Percentiles rank a stretch among this genome's conserved stretches.
Evolutionary conservation across 2,797 vertebrate genomes (phyloP).

Genomic region (Fratercula arctica): DNA sequence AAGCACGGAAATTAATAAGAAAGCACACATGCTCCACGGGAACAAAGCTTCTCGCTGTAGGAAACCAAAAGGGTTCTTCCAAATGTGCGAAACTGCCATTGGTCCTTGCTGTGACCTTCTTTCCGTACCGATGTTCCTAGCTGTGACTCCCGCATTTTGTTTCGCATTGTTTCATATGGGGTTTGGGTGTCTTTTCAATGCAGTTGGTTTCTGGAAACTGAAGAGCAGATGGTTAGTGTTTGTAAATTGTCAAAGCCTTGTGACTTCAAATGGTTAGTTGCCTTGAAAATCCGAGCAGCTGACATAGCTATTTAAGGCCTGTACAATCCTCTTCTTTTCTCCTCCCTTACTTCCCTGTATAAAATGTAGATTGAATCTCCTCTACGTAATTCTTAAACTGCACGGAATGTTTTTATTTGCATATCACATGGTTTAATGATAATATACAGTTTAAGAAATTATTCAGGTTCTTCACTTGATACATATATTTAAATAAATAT

Average conservation of each 20-base stretch:
- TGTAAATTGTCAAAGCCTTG: conserved; percentile 31
- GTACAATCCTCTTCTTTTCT: neutral
- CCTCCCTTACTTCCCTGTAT: neutral
- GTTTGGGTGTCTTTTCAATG: neutral
- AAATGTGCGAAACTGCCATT: neutral
- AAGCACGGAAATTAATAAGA: neutral
- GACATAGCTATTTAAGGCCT: neutral
- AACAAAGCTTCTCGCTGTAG: neutral
- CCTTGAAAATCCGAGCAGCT: conserved; percentile 15
- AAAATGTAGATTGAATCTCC: neutral
- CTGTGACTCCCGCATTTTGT: neutral
- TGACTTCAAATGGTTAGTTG: conserved; percentile 15
- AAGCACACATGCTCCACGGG: neutral
- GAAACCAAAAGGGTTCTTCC: neutral
- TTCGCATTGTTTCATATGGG: neutral
- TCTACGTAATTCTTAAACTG: neutral
- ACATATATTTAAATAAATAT: neutral
- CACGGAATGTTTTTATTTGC: neutral
- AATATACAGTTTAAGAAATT: neutral
- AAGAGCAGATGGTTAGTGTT: conserved; percentile 53
- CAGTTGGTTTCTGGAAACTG: neutral
- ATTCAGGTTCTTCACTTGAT: neutral
- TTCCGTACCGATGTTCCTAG: neutral
- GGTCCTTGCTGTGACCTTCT: neutral
- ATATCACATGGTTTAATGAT: neutral